Conservation (phyloP, 2,113 vertebrate species). For the Oreochromis tanganicae region DNA sequence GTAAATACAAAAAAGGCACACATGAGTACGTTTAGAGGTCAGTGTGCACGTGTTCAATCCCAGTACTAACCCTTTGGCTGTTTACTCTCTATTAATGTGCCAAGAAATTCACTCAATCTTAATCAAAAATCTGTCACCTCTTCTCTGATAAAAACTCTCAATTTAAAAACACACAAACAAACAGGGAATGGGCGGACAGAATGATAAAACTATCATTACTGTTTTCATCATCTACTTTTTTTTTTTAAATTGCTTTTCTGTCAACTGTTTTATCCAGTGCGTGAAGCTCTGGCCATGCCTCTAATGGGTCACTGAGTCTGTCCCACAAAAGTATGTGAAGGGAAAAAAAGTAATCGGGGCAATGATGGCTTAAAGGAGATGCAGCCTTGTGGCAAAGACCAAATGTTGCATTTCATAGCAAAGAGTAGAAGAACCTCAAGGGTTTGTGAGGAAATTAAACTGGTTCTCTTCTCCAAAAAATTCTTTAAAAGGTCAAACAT, state of each 20-base stretch:
- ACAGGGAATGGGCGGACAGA: not conserved
- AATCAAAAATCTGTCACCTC: conserved; percentile 55
- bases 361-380: not conserved
- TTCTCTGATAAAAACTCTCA: conserved; percentile 32
- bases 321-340: not conserved
- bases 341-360: not conserved
- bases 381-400: not conserved
- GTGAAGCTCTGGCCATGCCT: not conserved
- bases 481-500: not conserved
- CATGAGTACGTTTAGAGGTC: conserved; percentile 37
- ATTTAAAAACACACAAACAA: conserved; percentile 33
- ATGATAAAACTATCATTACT: conserved; percentile 50
- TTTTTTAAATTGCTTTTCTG: conserved; percentile 43
- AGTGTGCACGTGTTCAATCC: not conserved
- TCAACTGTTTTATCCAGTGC: conserved; percentile 18
- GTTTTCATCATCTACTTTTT: conserved; percentile 7
- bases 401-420: not conserved
- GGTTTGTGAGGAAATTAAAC: not conserved
- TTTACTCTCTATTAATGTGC: conserved; percentile 45
- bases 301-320: not conserved
- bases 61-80: conserved; percentile 23
- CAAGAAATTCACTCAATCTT: conserved; percentile 53
- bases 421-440: not conserved
- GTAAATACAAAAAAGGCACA: not conserved
- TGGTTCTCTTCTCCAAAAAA: not conserved